These are phyloP conservation scores for Bombus cullumanus DNA, from an alignment of 1,140 invertebrate genomes.

Conservation along the genomic window DNA sequence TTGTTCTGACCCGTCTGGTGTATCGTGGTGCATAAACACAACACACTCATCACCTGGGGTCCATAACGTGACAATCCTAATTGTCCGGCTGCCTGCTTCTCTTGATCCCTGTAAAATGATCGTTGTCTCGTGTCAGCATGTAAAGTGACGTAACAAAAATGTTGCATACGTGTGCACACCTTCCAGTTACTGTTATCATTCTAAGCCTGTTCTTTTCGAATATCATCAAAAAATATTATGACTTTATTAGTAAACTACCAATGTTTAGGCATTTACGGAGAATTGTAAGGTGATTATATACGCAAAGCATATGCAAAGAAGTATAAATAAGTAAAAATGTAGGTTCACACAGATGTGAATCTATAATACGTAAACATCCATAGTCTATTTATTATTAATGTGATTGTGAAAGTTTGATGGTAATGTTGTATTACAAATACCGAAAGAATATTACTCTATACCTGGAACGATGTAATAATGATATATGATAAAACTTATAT, in stretches of 20 bases:
- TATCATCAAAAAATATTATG: too few relatives aligned
- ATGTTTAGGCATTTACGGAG: background rate
- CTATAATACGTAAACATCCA: too few relatives aligned
- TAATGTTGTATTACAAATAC: too few relatives aligned
- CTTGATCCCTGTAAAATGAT: conserved; percentile 32
- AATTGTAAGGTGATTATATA: background rate
- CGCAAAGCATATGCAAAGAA: too few relatives aligned
- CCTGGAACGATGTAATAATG: too few relatives aligned
- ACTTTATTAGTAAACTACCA: background rate
- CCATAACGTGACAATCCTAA: conserved; percentile 66
- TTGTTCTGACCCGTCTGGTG: conserved; percentile 52
- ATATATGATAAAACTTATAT: too few relatives aligned
- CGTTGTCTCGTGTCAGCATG: background rate
- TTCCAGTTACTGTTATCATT: background rate
- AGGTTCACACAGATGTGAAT: too few relatives aligned
- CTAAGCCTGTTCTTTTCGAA: background rate
- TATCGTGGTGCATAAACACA: conserved; percentile 67
- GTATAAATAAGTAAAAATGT: too few relatives aligned
- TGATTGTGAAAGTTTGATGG: too few relatives aligned
- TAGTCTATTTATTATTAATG: too few relatives aligned
- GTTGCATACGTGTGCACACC: background rate
- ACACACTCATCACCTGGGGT: conserved; percentile 69
- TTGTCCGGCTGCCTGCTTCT: conserved; percentile 55
- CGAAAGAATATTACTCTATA: too few relatives aligned
- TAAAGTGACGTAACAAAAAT: background rate